These are phyloP conservation scores for Cotesia chilonis DNA, from an alignment of 1,140 invertebrate genomes.

Conservation along the genomic window DNA sequence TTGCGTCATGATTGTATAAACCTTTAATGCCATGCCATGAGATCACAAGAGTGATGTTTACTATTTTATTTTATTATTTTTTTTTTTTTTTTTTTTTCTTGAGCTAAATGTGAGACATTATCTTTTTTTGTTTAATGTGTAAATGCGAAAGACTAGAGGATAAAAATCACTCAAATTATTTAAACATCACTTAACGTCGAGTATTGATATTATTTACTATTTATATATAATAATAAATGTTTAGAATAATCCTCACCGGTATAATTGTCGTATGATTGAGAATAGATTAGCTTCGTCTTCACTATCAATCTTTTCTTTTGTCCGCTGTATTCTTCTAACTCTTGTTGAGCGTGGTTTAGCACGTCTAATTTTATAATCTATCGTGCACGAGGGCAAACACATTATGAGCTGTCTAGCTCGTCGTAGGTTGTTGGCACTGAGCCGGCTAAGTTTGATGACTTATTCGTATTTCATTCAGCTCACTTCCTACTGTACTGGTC, in stretches of 20 bases:
- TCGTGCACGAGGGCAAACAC: constrained; percentile 54
- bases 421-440: constrained; percentile 56
- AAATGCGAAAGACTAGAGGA: constrained; percentile 49
- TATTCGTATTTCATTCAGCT: constrained; percentile 41
- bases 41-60: background rate
- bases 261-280: background rate
- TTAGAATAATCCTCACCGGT: constrained; percentile 23
- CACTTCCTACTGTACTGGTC: constrained; percentile 9
- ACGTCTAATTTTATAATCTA: constrained; percentile 59
- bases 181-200: background rate
- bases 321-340: constrained; percentile 43
- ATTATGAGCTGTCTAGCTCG: constrained; percentile 48
- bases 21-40: too few species aligned
- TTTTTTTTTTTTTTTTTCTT: background rate
- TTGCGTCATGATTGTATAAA: too few species aligned
- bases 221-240: constrained; percentile 18
- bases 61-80: background rate
- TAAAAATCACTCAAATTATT: background rate
- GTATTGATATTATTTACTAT: constrained; percentile 4
- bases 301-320: constrained; percentile 41
- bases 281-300: constrained; percentile 27
- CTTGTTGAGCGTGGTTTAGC: constrained; percentile 45
- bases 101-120: background rate
- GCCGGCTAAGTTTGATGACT: constrained; percentile 51
- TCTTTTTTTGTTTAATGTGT: constrained; percentile 37